Percentiles rank a stretch among this genome's conserved stretches.
Evolutionary conservation across 1,140 invertebrate genomes (phyloP).

Genomic region (Trachelipus rathkii): DNA sequence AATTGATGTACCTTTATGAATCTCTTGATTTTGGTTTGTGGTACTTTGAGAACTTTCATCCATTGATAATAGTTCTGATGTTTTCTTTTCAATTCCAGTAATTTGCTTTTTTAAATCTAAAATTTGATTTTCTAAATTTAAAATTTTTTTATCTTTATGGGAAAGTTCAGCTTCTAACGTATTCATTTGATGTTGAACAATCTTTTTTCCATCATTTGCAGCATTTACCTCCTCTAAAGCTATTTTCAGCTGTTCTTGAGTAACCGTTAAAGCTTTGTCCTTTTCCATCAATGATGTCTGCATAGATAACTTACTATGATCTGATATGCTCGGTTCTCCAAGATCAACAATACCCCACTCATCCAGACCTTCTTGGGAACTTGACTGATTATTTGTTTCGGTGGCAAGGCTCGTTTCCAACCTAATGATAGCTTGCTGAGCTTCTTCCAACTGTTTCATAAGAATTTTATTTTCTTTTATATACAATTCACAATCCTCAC

Average conservation of each 20-base stretch:
- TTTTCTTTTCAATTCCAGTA: neutral
- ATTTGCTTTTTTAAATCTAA: neutral
- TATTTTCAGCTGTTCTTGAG: conserved; percentile 37
- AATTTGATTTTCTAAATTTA: conserved; percentile 24
- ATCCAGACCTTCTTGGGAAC: conserved; percentile 21
- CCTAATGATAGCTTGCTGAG: conserved; percentile 36
- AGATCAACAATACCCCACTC: conserved; percentile 41
- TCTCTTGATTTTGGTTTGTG: neutral
- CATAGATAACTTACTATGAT: conserved; percentile 12
- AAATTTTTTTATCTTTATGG: conserved; percentile 23
- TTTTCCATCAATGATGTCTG: conserved; percentile 36
- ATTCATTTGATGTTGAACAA: conserved; percentile 30
- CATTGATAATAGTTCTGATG: neutral
- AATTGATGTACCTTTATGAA: neutral
- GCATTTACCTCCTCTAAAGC: conserved; percentile 30
- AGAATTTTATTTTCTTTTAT: conserved; percentile 20
- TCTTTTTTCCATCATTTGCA: conserved; percentile 33
- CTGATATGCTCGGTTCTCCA: conserved; percentile 23
- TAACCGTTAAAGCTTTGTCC: conserved; percentile 34
- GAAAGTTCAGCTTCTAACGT: conserved; percentile 17
- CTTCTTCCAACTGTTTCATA: conserved; percentile 39
- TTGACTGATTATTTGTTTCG: conserved; percentile 1
- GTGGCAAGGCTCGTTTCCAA: conserved; percentile 37
- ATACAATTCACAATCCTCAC: conserved; percentile 25
- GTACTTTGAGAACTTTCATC: neutral